Percentiles rank a stretch among this genome's conserved stretches.
Evolutionary conservation across 2,797 vertebrate species (phyloP).

Genomic region (Fundulus diaphanus): DNA sequence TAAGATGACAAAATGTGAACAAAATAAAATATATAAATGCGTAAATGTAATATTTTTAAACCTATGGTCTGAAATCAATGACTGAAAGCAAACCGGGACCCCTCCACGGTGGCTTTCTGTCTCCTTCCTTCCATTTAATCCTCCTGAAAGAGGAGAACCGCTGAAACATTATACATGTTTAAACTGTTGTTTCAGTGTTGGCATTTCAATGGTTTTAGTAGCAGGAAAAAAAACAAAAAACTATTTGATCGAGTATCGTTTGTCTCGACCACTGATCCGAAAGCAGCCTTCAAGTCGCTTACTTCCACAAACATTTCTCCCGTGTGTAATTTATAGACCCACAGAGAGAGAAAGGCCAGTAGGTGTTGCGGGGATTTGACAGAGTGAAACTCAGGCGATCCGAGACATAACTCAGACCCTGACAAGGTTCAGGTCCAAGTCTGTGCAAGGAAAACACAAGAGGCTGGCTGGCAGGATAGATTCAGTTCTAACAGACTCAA

Average conservation of each 20-base stretch:
- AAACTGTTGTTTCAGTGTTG: background rate
- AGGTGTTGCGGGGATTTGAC: constrained; percentile 33
- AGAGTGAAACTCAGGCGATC: constrained; percentile 17
- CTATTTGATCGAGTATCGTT: constrained; percentile 32
- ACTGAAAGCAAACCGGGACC: background rate
- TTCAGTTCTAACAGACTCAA: background rate
- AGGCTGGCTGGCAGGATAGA: constrained; percentile 8
- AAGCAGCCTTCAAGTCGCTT: constrained; percentile 44
- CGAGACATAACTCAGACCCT: constrained; percentile 23
- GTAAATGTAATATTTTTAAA: background rate
- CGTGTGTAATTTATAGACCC: constrained; percentile 44
- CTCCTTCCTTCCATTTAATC: background rate
- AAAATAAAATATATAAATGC: background rate
- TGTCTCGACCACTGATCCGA: constrained; percentile 21
- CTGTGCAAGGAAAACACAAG: constrained; percentile 7
- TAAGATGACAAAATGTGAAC: background rate
- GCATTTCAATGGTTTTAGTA: background rate
- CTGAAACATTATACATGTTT: background rate
- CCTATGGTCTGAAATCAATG: background rate
- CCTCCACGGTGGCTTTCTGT: background rate
- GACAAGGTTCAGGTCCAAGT: constrained; percentile 5
- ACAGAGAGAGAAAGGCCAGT: constrained; percentile 28
- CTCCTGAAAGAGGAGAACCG: background rate
- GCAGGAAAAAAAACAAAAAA: constrained; percentile 1
- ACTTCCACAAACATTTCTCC: constrained; percentile 35